A percentile compares a stretch with the other conserved stretches of the same genome.
Conservation (phyloP, 2,797 vertebrate genomes). For the Crenuchus spilurus region DNA sequence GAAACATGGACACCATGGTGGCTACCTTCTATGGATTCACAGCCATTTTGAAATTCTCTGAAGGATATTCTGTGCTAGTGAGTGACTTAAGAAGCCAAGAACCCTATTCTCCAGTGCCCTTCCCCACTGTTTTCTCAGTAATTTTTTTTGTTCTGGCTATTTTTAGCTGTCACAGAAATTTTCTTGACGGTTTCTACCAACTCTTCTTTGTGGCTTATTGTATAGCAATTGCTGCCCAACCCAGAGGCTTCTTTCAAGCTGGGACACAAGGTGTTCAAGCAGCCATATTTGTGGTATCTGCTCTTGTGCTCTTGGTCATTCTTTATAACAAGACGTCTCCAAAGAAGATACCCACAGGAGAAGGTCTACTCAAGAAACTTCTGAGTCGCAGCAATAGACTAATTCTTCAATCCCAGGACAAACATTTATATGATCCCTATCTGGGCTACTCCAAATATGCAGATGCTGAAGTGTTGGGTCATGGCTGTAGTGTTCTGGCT, state of each 20-base stretch:
- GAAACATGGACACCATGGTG: constrained; percentile 74
- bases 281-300: constrained; percentile 80
- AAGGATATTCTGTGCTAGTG: constrained; percentile 80
- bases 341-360: constrained; percentile 71
- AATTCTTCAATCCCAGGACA: constrained; percentile 72
- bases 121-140: constrained; percentile 80
- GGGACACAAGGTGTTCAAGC: constrained; percentile 83
- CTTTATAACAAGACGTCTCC: constrained; percentile 72
- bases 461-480: constrained; percentile 82
- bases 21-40: constrained; percentile 84
- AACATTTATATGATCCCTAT: constrained; percentile 75
- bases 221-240: constrained; percentile 78
- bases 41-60: constrained; percentile 80
- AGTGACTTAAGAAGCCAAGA: constrained; percentile 60
- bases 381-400: constrained; percentile 63
- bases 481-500: constrained; percentile 82
- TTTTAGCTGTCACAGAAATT: constrained; percentile 76
- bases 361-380: constrained; percentile 65
- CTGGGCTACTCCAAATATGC: constrained; percentile 88
- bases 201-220: constrained; percentile 82
- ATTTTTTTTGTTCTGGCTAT: constrained; percentile 81
- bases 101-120: constrained; percentile 70
- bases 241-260: constrained; percentile 77
- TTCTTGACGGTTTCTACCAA: constrained; percentile 79
- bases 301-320: constrained; percentile 73